These are phyloP conservation scores for Blastomussa wellsi DNA, from an alignment of 92 coral and sea anemone genomes.

Conservation along the genomic window DNA sequence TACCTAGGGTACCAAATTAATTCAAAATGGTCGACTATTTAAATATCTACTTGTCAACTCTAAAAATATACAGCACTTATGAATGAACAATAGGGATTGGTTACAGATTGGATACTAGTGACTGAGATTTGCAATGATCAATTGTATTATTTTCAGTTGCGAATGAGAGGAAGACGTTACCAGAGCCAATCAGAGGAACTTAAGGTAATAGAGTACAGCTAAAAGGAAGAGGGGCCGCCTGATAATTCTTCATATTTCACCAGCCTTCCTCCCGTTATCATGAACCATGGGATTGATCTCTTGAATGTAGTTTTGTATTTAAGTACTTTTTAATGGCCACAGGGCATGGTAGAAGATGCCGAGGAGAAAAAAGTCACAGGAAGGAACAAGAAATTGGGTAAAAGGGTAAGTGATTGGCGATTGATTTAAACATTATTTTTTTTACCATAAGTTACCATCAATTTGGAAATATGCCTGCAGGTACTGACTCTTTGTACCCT, in stretches of 20 bases:
- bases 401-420: constrained; percentile 46
- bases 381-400: constrained; percentile 63
- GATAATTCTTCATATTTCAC: neutral
- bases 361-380: constrained; percentile 93
- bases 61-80: too few relatives aligned
- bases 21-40: too few relatives aligned
- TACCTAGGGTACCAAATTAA: too few relatives aligned
- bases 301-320: neutral
- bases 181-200: constrained; percentile 82
- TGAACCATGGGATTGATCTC: neutral
- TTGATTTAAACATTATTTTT: neutral
- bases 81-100: too few relatives aligned
- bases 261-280: neutral
- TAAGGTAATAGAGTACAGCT: constrained; percentile 47
- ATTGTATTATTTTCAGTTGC: constrained; percentile 54
- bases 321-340: neutral
- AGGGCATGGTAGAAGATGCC: constrained; percentile 99
- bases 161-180: constrained; percentile 81
- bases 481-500: too few relatives aligned
- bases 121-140: too few relatives aligned
- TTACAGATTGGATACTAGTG: too few relatives aligned
- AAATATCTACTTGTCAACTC: too few relatives aligned
- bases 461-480: neutral
- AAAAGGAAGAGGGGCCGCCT: neutral
- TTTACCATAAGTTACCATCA: neutral